These are phyloP conservation scores for Drosophila leontia DNA, from an alignment of 1,140 invertebrate genomes.

Conservation along the genomic window DNA sequence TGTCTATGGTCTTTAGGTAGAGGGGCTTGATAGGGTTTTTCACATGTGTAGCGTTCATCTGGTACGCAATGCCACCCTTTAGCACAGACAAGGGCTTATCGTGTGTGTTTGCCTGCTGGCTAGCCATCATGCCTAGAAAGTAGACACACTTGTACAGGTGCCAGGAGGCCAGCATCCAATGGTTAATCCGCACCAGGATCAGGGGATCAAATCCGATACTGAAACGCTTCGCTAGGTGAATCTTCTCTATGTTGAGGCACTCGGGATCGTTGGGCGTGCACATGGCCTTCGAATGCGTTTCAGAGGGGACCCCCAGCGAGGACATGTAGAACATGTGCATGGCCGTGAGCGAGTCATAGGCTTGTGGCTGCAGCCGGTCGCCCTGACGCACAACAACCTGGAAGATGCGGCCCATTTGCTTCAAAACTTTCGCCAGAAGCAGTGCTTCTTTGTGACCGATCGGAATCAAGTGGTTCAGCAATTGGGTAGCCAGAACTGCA, in stretches of 20 bases:
- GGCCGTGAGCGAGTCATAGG: slow-evolving; percentile 18
- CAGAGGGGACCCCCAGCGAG: not conserved
- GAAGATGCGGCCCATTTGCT: not conserved
- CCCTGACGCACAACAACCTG: not conserved
- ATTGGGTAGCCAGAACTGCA: not conserved
- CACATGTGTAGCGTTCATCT: slow-evolving; percentile 22
- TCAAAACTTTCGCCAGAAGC: slow-evolving; percentile 6
- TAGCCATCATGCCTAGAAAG: slow-evolving; percentile 31
- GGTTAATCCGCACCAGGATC: slow-evolving; percentile 11
- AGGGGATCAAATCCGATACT: slow-evolving; percentile 8
- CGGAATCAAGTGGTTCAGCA: not conserved
- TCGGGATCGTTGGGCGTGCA: slow-evolving; percentile 2
- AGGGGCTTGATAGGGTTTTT: not conserved
- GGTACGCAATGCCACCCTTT: slow-evolving; percentile 24
- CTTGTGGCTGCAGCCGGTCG: slow-evolving; percentile 20
- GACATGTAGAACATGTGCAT: slow-evolving; percentile 19
- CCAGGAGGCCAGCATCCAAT: slow-evolving; percentile 31
- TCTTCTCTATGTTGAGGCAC: not conserved
- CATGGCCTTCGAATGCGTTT: slow-evolving; percentile 21
- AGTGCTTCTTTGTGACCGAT: not conserved
- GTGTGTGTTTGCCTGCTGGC: not conserved
- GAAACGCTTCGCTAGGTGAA: not conserved
- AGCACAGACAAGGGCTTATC: not conserved
- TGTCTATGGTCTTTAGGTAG: slow-evolving; percentile 12
- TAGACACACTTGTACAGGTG: slow-evolving; percentile 29